These are phyloP conservation scores for Heteropelma amictum DNA, from an alignment of 2,888 invertebrate species.

Conservation along the genomic window DNA sequence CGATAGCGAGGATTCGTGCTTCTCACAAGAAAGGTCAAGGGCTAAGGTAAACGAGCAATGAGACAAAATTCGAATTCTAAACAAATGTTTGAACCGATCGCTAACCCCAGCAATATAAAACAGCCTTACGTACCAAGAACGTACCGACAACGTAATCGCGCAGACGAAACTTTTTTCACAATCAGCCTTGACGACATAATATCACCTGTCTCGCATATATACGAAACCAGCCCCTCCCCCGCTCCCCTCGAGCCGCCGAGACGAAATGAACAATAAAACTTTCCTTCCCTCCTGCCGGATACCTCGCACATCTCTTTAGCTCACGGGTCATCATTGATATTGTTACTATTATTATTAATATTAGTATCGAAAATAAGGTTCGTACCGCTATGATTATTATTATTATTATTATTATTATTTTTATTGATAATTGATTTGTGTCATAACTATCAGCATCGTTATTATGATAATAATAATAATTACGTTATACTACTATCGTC, in stretches of 20 bases:
- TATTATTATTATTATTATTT: constrained; percentile 57
- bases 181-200: too few relatives aligned
- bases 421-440: constrained; percentile 64
- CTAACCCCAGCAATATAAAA: too few relatives aligned
- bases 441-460: constrained; percentile 73
- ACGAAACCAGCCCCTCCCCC: background rate
- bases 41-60: background rate
- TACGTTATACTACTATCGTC: constrained; percentile 70
- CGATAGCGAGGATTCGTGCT: constrained; percentile 7
- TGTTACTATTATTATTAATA: constrained; percentile 59
- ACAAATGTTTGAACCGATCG: too few relatives aligned
- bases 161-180: too few relatives aligned
- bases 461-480: constrained; percentile 69
- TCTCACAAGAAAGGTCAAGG: background rate
- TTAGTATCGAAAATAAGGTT: constrained; percentile 32
- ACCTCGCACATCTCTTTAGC: constrained; percentile 60
- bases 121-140: too few relatives aligned
- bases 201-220: constrained; percentile 35
- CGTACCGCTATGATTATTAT: constrained; percentile 57
- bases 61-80: constrained; percentile 8
- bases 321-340: constrained; percentile 60
- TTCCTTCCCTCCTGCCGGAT: constrained; percentile 12
- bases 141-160: too few relatives aligned
- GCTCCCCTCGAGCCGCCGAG: background rate
- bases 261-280: background rate